A percentile compares a stretch with the other conserved stretches of the same genome.
Evolutionary conservation across 2,113 vertebrate species (phyloP).

Genomic region (Choloepus hoffmanni): DNA sequence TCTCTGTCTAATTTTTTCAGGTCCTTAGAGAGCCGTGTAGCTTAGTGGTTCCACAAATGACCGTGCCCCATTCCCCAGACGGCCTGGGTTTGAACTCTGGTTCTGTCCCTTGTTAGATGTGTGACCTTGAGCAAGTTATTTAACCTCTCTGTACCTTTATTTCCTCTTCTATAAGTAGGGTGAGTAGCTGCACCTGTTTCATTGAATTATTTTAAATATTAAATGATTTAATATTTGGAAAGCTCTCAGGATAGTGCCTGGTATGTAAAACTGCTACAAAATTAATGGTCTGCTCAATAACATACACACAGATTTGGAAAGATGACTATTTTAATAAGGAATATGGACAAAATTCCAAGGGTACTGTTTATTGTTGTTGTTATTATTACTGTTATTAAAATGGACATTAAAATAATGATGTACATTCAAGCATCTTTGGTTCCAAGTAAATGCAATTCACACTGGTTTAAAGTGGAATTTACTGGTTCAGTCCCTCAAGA

Average conservation of each 20-base stretch:
- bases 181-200: neutral
- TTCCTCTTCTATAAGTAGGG: neutral
- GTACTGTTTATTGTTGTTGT: neutral
- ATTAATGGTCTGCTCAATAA: neutral
- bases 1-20: neutral
- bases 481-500: neutral
- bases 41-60: neutral
- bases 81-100: neutral
- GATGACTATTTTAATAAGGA: conserved; percentile 46
- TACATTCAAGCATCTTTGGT: neutral
- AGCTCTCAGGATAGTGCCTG: neutral
- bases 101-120: conserved; percentile 11
- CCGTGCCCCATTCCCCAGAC: neutral
- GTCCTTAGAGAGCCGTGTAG: neutral
- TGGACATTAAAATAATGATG: neutral
- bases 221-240: conserved; percentile 19
- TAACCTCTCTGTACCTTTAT: conserved; percentile 43
- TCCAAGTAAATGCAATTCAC: neutral
- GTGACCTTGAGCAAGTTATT: conserved; percentile 15
- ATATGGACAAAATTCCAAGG: neutral
- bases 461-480: neutral
- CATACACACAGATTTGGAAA: conserved; percentile 48
- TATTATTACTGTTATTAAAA: neutral
- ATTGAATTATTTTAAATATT: conserved; percentile 41
- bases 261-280: neutral